phyloP scores from a whole-genome alignment of 2,797 vertebrate genomes.

The Hybognathus amarus region DNA sequence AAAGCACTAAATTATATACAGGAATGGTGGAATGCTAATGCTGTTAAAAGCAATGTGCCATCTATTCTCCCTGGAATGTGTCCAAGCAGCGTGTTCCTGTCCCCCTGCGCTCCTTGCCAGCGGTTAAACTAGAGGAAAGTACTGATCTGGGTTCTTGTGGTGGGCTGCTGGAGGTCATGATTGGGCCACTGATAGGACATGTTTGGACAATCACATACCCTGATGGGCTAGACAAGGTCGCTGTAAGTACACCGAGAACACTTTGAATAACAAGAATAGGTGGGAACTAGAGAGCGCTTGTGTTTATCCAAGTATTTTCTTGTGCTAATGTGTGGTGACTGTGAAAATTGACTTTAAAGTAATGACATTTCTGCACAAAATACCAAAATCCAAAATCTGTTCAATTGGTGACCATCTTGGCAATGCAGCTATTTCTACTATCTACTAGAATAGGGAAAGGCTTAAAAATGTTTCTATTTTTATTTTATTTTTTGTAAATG shows the following conservation, averaged over 20 bases:
- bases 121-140: background rate
- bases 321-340: background rate
- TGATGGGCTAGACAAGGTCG: slow-evolving; percentile 17
- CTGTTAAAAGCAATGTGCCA: slow-evolving; percentile 74
- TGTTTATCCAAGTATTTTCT: background rate
- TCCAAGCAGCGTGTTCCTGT: slow-evolving; percentile 38
- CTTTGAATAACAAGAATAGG: background rate
- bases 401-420: background rate
- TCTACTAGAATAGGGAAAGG: background rate
- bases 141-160: slow-evolving; percentile 29
- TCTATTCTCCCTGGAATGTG: slow-evolving; percentile 52
- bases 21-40: slow-evolving; percentile 65
- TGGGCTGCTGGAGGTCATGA: slow-evolving; percentile 17
- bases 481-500: too few relatives aligned
- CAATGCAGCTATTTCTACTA: background rate
- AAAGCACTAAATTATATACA: slow-evolving; percentile 78
- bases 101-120: slow-evolving; percentile 17
- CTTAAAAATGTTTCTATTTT: too few relatives aligned
- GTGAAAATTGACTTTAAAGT: background rate
- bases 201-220: slow-evolving; percentile 18
- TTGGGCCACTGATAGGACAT: slow-evolving; percentile 1
- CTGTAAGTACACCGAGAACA: slow-evolving; percentile 2
- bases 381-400: background rate
- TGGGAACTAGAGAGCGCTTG: background rate
- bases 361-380: background rate